phyloP scores from a whole-genome alignment of 2,888 invertebrate species.

The Lepetodrilus schrolli region DNA sequence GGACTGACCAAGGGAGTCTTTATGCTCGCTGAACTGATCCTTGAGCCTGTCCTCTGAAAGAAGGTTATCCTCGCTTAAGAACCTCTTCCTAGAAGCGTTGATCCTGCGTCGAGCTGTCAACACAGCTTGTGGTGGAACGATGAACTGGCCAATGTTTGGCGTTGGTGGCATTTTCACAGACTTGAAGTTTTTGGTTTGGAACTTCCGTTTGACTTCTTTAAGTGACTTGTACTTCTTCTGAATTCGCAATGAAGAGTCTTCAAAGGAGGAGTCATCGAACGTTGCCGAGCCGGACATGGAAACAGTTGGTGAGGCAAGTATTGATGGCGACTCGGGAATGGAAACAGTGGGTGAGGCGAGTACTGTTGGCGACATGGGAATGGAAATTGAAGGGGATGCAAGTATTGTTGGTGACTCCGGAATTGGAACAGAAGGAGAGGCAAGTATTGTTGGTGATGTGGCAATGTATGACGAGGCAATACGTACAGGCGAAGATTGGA shows the following conservation, averaged over 20 bases:
- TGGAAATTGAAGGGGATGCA: neutral
- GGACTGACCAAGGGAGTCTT: conserved; percentile 46
- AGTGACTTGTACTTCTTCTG: conserved; percentile 35
- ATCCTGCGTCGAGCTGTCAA: conserved; percentile 54
- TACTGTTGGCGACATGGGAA: neutral
- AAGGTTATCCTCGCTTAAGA: conserved; percentile 64
- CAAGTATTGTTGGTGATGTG: neutral
- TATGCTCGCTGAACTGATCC: conserved; percentile 53
- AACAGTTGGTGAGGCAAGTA: conserved; percentile 6
- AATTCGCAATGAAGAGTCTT: neutral
- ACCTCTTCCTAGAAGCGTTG: conserved; percentile 55
- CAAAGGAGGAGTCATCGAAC: conserved; percentile 5
- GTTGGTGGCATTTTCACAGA: conserved; percentile 16
- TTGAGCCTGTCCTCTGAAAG: conserved; percentile 39
- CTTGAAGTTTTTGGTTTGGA: conserved; percentile 11
- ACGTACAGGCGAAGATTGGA: neutral
- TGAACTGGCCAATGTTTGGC: conserved; percentile 37
- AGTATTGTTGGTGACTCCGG: neutral
- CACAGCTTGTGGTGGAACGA: conserved; percentile 37
- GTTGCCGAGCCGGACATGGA: neutral
- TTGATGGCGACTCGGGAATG: neutral
- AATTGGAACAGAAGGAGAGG: neutral
- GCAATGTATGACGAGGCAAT: neutral
- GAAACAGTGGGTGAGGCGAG: conserved; percentile 1
- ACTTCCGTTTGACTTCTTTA: conserved; percentile 39